phyloP scores from a whole-genome alignment of 2,797 vertebrate species.

The Muraenolepis orangiensis region DNA sequence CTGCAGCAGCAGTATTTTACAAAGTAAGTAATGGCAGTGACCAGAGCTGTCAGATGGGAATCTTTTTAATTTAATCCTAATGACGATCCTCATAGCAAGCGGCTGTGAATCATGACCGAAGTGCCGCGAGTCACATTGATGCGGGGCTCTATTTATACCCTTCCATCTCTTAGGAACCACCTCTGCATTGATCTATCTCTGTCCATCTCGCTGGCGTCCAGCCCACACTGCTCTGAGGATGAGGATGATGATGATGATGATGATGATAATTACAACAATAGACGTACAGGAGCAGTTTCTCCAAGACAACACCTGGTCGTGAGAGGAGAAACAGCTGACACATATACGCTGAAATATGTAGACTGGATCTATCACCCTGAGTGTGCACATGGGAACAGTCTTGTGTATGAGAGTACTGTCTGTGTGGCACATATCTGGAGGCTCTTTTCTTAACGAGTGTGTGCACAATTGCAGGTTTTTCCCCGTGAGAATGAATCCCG shows the following conservation, averaged over 20 bases:
- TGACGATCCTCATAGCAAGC: conserved; percentile 73
- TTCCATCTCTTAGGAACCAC: neutral
- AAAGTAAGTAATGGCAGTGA: conserved; percentile 68
- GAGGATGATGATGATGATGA: neutral
- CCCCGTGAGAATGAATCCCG: neutral
- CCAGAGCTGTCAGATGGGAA: conserved; percentile 72
- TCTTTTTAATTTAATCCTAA: conserved; percentile 77
- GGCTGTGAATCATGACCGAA: conserved; percentile 72
- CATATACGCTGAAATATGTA: neutral
- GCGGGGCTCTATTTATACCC: neutral
- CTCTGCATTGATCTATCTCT: neutral
- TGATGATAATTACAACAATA: neutral
- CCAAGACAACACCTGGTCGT: neutral
- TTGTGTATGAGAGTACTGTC: neutral
- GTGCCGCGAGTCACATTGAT: conserved; percentile 59
- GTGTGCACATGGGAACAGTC: neutral
- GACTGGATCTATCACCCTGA: neutral
- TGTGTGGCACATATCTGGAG: neutral
- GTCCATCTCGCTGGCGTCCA: neutral
- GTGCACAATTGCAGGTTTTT: neutral
- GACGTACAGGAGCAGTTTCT: neutral
- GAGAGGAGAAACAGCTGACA: neutral
- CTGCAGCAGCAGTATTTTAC: conserved; percentile 24
- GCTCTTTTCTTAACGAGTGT: neutral
- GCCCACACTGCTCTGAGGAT: neutral